Conservation (phyloP, 2,797 vertebrate genomes). For the Sebastes trivittatus region DNA sequence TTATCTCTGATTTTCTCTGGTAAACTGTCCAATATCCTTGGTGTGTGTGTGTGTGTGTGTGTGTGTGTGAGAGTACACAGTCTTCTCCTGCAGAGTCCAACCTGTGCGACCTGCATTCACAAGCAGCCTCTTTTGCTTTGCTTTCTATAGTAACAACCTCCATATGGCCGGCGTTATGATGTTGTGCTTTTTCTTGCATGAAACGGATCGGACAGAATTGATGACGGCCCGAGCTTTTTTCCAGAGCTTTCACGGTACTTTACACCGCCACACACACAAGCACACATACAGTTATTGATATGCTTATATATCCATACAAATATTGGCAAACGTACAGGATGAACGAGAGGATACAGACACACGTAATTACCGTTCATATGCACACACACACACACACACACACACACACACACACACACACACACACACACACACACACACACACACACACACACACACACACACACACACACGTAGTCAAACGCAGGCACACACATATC, state of each 20-base stretch:
- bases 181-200: conserved; percentile 57
- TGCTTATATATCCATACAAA: conserved; percentile 16
- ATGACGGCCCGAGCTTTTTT: conserved; percentile 25
- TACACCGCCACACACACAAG: neutral
- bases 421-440: too few species aligned
- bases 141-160: conserved; percentile 73
- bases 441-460: too few species aligned
- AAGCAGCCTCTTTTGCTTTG: conserved; percentile 60
- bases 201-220: conserved; percentile 57
- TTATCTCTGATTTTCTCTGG: conserved; percentile 77
- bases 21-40: conserved; percentile 77
- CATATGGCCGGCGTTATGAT: conserved; percentile 64
- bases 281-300: conserved; percentile 6
- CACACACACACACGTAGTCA: neutral
- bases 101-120: conserved; percentile 63
- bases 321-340: neutral
- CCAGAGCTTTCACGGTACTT: conserved; percentile 33
- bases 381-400: neutral
- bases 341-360: neutral
- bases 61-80: neutral
- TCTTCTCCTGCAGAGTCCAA: conserved; percentile 52
- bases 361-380: neutral
- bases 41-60: conserved; percentile 6
- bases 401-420: neutral
- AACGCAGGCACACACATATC: neutral